A percentile compares a stretch with the other conserved stretches of the same genome.
Conservation (phyloP, 2,797 vertebrate species). For the Podarcis siculus region DNA sequence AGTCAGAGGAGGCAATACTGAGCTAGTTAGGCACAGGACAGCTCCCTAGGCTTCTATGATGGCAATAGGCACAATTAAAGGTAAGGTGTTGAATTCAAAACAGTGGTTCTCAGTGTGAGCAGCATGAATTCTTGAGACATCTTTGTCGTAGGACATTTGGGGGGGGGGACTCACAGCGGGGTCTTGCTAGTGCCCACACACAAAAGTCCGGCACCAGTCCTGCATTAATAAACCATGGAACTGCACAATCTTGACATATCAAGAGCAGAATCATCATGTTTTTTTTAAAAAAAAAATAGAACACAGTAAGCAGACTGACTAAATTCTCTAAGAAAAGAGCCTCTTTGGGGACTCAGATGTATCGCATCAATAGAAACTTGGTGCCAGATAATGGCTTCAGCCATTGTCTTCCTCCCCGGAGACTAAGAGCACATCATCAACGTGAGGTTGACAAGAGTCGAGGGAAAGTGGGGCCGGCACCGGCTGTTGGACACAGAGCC, state of each 20-base stretch:
- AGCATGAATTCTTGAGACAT: too few relatives aligned
- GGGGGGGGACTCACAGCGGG: neutral
- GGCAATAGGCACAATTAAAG: neutral
- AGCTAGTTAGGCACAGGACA: too few relatives aligned
- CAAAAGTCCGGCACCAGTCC: neutral
- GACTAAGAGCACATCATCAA: constrained; percentile 66
- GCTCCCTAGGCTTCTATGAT: neutral
- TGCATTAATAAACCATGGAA: constrained; percentile 23
- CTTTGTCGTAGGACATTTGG: too few relatives aligned
- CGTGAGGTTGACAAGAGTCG: constrained; percentile 58
- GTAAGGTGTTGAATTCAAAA: neutral
- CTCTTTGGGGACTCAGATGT: constrained; percentile 62
- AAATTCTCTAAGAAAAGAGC: constrained; percentile 66
- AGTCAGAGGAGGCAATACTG: too few relatives aligned
- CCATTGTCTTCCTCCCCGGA: constrained; percentile 68
- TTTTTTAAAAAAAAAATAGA: neutral
- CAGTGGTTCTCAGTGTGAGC: neutral
- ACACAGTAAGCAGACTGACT: constrained; percentile 50
- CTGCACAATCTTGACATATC: neutral
- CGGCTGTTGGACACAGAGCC: constrained; percentile 40
- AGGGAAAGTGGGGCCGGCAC: constrained; percentile 49
- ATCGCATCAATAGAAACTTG: constrained; percentile 66
- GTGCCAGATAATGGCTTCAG: constrained; percentile 76
- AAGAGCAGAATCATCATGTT: constrained; percentile 27
- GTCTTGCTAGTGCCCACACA: neutral